Conservation (phyloP, 1,140 invertebrate species). For the Trialeurodes vaporariorum region DNA sequence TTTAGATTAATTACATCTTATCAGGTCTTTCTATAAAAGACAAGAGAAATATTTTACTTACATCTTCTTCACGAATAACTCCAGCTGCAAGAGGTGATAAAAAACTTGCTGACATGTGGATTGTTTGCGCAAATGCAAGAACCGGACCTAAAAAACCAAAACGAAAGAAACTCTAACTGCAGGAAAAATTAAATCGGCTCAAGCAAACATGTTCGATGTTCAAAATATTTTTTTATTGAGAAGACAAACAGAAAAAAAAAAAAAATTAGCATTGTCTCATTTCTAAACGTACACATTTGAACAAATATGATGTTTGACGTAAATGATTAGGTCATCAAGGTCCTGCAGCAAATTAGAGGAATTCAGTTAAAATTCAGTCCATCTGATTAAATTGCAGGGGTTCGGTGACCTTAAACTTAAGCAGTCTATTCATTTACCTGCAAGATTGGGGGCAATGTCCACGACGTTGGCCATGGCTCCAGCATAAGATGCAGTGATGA, state of each 20-base stretch:
- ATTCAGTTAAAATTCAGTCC: no score
- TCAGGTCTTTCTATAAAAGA: no score
- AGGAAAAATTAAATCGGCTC: no score
- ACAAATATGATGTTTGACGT: no score
- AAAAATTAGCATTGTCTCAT: not conserved
- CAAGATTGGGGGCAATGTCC: constrained; percentile 58
- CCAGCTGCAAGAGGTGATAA: constrained; percentile 50
- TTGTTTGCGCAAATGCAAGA: constrained; percentile 59
- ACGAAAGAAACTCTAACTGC: not conserved
- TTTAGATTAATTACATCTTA: no score
- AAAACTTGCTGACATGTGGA: constrained; percentile 62
- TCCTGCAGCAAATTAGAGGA: no score
- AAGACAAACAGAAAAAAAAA: not conserved
- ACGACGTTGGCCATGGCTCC: constrained; percentile 65
- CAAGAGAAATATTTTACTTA: no score
- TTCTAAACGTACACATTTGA: no score
- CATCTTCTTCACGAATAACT: constrained; percentile 40
- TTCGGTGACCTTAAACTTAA: no score
- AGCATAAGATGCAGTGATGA: constrained; percentile 58
- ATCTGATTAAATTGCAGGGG: no score
- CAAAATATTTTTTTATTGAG: constrained; percentile 1
- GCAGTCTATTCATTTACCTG: constrained; percentile 36
- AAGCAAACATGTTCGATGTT: not conserved
- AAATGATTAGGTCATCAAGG: no score
- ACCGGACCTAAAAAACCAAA: constrained; percentile 42